A percentile compares a stretch with the other conserved stretches of the same genome.
phyloP scores from a whole-genome alignment of 2,888 invertebrate species.

The Drosophila quasianomalipes region DNA sequence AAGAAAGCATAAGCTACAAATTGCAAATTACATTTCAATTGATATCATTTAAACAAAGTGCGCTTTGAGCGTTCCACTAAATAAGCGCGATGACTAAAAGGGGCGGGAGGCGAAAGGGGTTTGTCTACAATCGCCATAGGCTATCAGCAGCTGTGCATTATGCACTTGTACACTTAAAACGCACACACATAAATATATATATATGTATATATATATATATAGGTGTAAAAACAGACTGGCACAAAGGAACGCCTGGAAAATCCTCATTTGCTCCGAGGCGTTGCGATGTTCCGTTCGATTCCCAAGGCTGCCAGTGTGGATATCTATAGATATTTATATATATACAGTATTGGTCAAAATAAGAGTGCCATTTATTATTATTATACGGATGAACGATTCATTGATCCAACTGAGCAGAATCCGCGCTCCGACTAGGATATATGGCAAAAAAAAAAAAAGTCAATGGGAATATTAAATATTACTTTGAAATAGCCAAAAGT shows the following conservation, averaged over 20 bases:
- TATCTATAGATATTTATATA: not conserved
- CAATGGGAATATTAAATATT: not conserved
- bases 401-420: not conserved
- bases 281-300: not conserved
- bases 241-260: not conserved
- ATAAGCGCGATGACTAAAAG: not conserved
- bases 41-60: not conserved
- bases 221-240: not conserved
- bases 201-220: not conserved
- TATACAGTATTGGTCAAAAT: not conserved
- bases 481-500: not conserved
- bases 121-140: conserved; percentile 22
- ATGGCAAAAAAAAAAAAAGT: not conserved
- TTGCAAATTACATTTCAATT: not conserved
- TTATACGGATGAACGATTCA: not conserved
- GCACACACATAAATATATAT: not conserved
- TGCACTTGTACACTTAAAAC: not conserved
- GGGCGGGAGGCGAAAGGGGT: not conserved
- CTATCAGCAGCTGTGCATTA: conserved; percentile 29
- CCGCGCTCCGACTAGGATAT: too few relatives aligned
- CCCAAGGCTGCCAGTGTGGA: not conserved
- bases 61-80: conserved; percentile 1
- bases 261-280: not conserved
- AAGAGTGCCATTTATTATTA: not conserved
- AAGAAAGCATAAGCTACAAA: not conserved